Evolutionary conservation across 2,888 invertebrate species (phyloP).

Genomic region (Leucophora obtusa): DNA sequence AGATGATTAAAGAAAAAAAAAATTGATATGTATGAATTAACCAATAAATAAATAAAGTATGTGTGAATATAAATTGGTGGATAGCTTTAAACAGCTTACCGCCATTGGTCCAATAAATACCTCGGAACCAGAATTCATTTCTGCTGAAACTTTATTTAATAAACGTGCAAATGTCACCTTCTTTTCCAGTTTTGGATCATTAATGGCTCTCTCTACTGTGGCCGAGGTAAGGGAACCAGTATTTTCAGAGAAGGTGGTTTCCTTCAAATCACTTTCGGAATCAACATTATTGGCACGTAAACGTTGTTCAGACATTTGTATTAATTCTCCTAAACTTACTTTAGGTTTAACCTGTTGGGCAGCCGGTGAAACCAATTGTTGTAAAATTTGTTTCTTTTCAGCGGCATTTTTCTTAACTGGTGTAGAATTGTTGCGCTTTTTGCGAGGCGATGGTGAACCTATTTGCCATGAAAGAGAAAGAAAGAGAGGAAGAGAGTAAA

Average conservation of each 20-base stretch:
- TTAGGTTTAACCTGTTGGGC: constrained; percentile 79
- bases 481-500: constrained; percentile 2
- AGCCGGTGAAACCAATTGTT: constrained; percentile 87
- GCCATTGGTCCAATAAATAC: constrained; percentile 79
- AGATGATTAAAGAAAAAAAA: neutral
- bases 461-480: neutral
- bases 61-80: neutral
- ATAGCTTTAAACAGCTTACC: constrained; percentile 54
- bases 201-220: constrained; percentile 80
- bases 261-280: constrained; percentile 80
- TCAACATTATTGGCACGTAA: constrained; percentile 80
- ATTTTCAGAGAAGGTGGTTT: constrained; percentile 82
- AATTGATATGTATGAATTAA: neutral
- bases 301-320: constrained; percentile 84
- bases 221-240: constrained; percentile 78
- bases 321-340: constrained; percentile 85
- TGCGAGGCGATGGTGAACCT: constrained; percentile 88
- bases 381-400: constrained; percentile 88
- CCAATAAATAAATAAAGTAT: constrained; percentile 8
- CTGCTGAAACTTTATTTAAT: constrained; percentile 86
- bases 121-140: constrained; percentile 88
- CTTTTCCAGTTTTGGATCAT: constrained; percentile 86
- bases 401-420: constrained; percentile 87
- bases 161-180: constrained; percentile 88
- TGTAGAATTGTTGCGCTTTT: constrained; percentile 88